Percentiles rank a stretch among this genome's conserved stretches.
phyloP scores from a whole-genome alignment of 23 tunicate genomes.

The Styela clava region DNA sequence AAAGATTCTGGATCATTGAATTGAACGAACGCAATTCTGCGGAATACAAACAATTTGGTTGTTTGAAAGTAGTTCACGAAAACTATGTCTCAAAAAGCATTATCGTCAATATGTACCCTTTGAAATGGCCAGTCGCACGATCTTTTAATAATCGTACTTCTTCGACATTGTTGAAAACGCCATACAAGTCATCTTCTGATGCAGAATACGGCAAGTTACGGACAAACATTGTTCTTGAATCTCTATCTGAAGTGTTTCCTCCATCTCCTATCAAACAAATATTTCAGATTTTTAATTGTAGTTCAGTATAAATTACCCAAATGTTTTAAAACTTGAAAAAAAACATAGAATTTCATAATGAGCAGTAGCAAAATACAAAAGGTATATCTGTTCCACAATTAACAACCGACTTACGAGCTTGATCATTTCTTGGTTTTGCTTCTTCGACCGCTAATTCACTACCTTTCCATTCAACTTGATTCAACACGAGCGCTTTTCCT shows the following conservation, averaged over 20 bases:
- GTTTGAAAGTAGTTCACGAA: not conserved
- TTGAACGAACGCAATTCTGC: conserved; percentile 78
- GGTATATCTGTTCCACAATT: no score
- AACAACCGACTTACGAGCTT: conserved; percentile 26
- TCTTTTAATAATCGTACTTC: conserved; percentile 71
- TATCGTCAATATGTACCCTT: conserved; percentile 42
- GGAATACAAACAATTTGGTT: conserved; percentile 12
- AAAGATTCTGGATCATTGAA: conserved; percentile 48
- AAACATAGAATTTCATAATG: no score
- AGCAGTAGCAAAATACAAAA: no score
- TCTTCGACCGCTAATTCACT: conserved; percentile 41
- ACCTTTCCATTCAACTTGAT: conserved; percentile 68
- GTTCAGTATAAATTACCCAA: no score
- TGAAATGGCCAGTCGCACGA: conserved; percentile 48
- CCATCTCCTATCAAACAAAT: conserved; percentile 16
- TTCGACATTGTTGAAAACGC: conserved; percentile 66
- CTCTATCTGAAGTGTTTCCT: conserved; percentile 31
- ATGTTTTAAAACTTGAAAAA: no score
- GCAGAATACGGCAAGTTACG: conserved; percentile 76
- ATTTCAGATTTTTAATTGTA: not conserved
- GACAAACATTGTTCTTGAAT: conserved; percentile 68
- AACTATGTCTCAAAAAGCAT: not conserved
- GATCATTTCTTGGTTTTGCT: conserved; percentile 9
- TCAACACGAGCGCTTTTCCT: conserved; percentile 44
- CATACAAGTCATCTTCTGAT: conserved; percentile 45